Percentiles rank a stretch among this genome's conserved stretches.
Evolutionary conservation across 2,797 vertebrate species (phyloP).

Genomic region (Periparus ater): DNA sequence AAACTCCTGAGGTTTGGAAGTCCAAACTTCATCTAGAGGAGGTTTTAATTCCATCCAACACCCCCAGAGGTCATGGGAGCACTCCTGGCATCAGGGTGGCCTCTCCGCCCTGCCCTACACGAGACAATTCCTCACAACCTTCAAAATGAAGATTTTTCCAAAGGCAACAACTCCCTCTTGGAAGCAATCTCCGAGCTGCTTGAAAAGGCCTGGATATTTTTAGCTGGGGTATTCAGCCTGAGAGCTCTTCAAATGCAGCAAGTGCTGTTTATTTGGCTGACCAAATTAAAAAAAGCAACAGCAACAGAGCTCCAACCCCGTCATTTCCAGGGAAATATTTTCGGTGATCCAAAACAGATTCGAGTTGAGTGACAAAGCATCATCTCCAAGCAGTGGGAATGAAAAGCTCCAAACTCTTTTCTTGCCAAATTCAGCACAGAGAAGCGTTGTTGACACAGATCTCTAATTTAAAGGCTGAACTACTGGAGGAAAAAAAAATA

Average conservation of each 20-base stretch:
- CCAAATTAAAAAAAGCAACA: conserved; percentile 14
- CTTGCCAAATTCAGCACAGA: conserved; percentile 25
- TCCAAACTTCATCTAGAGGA: neutral
- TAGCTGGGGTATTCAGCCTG: neutral
- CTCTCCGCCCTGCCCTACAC: neutral
- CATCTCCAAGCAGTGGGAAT: neutral
- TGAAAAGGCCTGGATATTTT: conserved; percentile 6
- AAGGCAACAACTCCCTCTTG: neutral
- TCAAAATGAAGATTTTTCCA: neutral
- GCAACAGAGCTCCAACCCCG: neutral
- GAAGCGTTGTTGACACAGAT: neutral
- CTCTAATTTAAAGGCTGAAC: neutral
- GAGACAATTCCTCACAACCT: neutral
- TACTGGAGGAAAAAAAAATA: neutral
- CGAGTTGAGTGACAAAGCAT: neutral
- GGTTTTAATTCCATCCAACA: neutral
- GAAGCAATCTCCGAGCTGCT: neutral
- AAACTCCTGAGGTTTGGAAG: neutral
- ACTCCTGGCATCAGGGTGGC: neutral
- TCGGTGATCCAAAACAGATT: neutral
- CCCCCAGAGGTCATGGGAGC: accelerated
- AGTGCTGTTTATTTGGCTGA: neutral
- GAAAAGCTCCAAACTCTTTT: neutral
- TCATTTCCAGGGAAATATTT: conserved; percentile 30
- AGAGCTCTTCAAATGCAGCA: conserved; percentile 20